Evolutionary conservation across 53 echinoderm and acorn worm species (phyloP).

Genomic region (Temnopleurus reevesii): DNA sequence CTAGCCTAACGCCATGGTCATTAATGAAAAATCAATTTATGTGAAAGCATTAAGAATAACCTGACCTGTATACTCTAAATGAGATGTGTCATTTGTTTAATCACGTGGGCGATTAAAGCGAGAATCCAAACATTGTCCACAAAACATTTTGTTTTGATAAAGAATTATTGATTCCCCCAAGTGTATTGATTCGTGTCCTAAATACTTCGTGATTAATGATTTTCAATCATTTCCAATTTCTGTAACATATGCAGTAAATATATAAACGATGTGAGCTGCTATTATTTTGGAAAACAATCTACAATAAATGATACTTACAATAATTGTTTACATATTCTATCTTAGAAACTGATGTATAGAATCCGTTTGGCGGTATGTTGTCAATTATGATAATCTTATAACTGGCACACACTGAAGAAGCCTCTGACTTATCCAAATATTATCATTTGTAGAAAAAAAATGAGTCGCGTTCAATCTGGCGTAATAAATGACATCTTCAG

Average conservation of each 20-base stretch:
- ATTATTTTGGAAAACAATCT: no score
- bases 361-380: not conserved
- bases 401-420: not conserved
- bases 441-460: not conserved
- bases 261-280: not conserved
- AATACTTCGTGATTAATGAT: not conserved
- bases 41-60: not conserved
- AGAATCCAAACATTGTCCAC: not conserved
- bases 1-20: not conserved
- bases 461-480: constrained; percentile 14
- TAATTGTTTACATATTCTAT: no score
- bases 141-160: not conserved
- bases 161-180: not conserved
- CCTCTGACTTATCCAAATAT: constrained; percentile 22
- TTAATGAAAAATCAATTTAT: constrained; percentile 14
- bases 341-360: no score
- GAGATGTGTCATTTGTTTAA: not conserved
- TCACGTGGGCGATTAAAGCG: not conserved
- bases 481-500: constrained; percentile 31
- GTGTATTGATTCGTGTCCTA: not conserved
- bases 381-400: constrained; percentile 20
- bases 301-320: no score
- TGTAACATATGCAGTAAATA: no score
- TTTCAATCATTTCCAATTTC: not conserved
- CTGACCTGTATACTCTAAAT: not conserved